These are phyloP conservation scores for Ceratitis capitata DNA, from an alignment of 1,140 invertebrate species.

Conservation along the genomic window DNA sequence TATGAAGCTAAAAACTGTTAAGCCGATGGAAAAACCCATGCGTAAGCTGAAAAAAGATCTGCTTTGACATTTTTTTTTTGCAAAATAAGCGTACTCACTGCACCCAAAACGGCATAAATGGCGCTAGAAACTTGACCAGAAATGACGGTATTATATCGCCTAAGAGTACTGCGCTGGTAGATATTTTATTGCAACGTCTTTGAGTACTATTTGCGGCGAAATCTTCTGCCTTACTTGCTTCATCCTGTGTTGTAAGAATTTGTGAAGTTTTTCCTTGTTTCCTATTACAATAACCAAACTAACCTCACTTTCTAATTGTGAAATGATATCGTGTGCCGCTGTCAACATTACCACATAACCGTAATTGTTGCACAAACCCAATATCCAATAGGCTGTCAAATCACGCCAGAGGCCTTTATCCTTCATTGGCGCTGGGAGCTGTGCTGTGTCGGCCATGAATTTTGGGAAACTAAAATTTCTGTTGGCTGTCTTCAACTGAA, in stretches of 20 bases:
- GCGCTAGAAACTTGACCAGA: constrained; percentile 77
- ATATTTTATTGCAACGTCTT: constrained; percentile 74
- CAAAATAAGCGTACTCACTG: constrained; percentile 71
- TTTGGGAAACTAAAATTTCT: too few relatives aligned
- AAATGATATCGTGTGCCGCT: constrained; percentile 84
- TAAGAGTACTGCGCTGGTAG: constrained; percentile 83
- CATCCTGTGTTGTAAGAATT: not conserved
- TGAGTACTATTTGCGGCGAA: not conserved
- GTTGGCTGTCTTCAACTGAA: too few relatives aligned
- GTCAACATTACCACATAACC: constrained; percentile 90
- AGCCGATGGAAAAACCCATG: not conserved
- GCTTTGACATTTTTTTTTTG: too few relatives aligned
- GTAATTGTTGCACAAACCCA: constrained; percentile 89
- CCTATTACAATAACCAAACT: not conserved
- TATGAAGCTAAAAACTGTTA: constrained; percentile 48
- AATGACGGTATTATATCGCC: constrained; percentile 84
- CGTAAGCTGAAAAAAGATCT: too few relatives aligned
- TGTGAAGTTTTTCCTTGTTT: constrained; percentile 54
- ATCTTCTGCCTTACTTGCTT: not conserved
- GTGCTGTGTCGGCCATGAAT: not conserved
- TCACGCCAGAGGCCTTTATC: constrained; percentile 67
- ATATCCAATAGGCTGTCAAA: constrained; percentile 76
- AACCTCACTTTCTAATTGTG: constrained; percentile 55
- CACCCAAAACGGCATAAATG: constrained; percentile 77
- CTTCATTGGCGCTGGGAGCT: constrained; percentile 46